Evolutionary conservation across 2,797 vertebrate species (phyloP), one percentile per base, ranked within the genome.

Genomic region (Parauchenoglanis ngamensis): DNA sequence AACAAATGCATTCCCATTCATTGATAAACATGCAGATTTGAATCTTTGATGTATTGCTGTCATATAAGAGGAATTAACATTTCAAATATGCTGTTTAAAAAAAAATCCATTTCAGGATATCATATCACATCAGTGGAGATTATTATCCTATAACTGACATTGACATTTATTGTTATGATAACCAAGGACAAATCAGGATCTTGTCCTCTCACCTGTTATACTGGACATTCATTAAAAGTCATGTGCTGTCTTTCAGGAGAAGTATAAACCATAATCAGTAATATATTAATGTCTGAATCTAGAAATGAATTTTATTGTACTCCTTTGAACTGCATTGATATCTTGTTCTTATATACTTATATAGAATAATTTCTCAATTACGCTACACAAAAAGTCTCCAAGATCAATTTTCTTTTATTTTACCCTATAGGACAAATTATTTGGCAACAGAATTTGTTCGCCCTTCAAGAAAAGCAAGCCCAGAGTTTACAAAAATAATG

Each of bases 181-280:
- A 81, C 25, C 21, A 88, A 89, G 59, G 54, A 77, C 84, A 84
- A 86, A 87, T 35, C 70, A 79, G 19, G 44, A 44, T 31, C 49
- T 82, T 85, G n/a, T 46, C 21, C 19, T 57, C 28, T 68, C 54
- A 81, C 67, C 54, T 40, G 23, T 72, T 87, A 72, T 75, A 57
- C 31, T 49, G 73, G 63, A 85, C 78, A 78, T 79, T 73, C 23
- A 68, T 70, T 61, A 56, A 44, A 40, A 83, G 67, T 86, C 46
- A 87, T 85, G 70, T 87, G 28, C 76, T 88, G 28, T 76, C 28
- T 31, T 46, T 19, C n/a, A 57, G 23, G 23, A 49, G 17, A 31
- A 56, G 25, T 4, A 73, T 77, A 61, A 65, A 82, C 13, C 5
- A 10, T 17, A 19, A 52, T 46, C 21, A 49, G 19, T 4, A 28